Percentiles rank a stretch among this genome's conserved stretches.
phyloP scores from a whole-genome alignment of 37 sponge, comb jelly and placozoan genomes.

The Beroe forskalii region DNA sequence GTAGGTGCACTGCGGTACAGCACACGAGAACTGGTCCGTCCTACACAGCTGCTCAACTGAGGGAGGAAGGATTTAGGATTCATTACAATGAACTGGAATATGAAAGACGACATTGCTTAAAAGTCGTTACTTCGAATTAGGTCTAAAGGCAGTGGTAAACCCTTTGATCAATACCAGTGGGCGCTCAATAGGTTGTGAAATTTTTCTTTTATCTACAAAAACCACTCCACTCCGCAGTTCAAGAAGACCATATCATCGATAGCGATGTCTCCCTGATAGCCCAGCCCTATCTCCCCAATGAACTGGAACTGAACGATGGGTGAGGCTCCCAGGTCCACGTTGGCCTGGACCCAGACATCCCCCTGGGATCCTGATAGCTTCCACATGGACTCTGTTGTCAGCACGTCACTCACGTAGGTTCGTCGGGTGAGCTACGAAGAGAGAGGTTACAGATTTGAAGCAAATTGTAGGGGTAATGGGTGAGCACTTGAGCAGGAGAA shows the following conservation, averaged over 20 bases:
- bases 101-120: too few relatives aligned
- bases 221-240: constrained; percentile 50
- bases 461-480: too few relatives aligned
- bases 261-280: constrained; percentile 66
- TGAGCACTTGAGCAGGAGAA: too few relatives aligned
- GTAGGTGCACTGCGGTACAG: constrained; percentile 64
- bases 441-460: neutral
- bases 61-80: neutral
- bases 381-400: constrained; percentile 55
- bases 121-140: too few relatives aligned
- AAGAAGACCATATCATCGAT: constrained; percentile 64
- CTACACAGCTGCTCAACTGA: constrained; percentile 59
- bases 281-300: constrained; percentile 54
- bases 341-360: constrained; percentile 66
- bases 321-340: constrained; percentile 58
- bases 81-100: too few relatives aligned
- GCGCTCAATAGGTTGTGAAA: too few relatives aligned
- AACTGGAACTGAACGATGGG: constrained; percentile 64
- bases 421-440: neutral
- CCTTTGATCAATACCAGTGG: too few relatives aligned
- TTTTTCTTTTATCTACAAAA: too few relatives aligned
- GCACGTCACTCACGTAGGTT: constrained; percentile 24
- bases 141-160: too few relatives aligned
- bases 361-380: constrained; percentile 66
- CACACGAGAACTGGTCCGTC: constrained; percentile 64